Conservation (phyloP, 2,888 invertebrate genomes). For the Spialia ferax region DNA sequence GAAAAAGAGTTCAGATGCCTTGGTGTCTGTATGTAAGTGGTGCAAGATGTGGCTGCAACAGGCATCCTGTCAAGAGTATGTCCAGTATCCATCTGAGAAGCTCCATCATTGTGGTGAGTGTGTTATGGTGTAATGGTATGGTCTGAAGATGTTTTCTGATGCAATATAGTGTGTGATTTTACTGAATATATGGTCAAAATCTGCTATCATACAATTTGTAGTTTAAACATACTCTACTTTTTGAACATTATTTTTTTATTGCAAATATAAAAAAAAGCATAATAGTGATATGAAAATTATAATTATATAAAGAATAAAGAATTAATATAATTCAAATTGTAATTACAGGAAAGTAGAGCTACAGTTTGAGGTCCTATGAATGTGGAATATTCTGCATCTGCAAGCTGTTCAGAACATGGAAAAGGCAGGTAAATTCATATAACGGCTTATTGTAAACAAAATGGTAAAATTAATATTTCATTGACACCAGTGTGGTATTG, state of each 20-base stretch:
- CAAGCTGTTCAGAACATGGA: too few species aligned
- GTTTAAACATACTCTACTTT: background rate
- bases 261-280: too few species aligned
- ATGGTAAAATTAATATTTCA: too few species aligned
- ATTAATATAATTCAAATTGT: too few species aligned
- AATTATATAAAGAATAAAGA: too few species aligned
- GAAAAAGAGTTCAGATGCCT: constrained; percentile 48
- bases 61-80: constrained; percentile 35
- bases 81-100: constrained; percentile 44
- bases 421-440: too few species aligned
- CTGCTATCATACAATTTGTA: background rate
- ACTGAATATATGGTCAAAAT: background rate
- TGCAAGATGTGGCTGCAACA: constrained; percentile 47
- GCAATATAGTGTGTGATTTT: constrained; percentile 11
- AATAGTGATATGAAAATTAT: too few species aligned
- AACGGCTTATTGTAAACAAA: too few species aligned
- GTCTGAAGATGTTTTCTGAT: constrained; percentile 41
- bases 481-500: too few species aligned
- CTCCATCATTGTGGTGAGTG: constrained; percentile 54
- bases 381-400: too few species aligned
- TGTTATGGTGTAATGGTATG: constrained; percentile 51
- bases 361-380: too few species aligned
- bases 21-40: constrained; percentile 52
- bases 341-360: background rate
- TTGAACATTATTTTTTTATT: background rate